Percentiles rank a stretch among this genome's conserved stretches.
phyloP scores from a whole-genome alignment of 2,888 invertebrate species.

The Aspidiotus rigidus region DNA sequence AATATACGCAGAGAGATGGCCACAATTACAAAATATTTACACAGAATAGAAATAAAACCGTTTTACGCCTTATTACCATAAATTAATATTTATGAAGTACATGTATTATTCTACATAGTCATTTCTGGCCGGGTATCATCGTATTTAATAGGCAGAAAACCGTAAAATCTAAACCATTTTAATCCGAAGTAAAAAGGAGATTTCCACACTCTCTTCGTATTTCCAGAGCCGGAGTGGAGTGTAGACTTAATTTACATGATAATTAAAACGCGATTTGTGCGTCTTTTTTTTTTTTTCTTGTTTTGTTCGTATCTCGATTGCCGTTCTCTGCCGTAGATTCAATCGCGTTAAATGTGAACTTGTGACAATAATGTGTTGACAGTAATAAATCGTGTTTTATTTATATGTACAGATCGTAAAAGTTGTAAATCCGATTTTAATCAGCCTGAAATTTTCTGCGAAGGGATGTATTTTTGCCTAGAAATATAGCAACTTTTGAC shows the following conservation, averaged over 20 bases:
- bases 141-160: constrained; percentile 23
- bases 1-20: constrained; percentile 18
- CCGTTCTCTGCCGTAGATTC: too few relatives aligned
- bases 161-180: constrained; percentile 22
- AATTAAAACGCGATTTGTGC: constrained; percentile 5
- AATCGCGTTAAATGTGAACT: too few relatives aligned
- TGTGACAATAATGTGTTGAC: too few relatives aligned
- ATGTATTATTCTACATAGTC: constrained; percentile 6
- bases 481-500: too few relatives aligned
- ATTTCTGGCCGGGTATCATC: constrained; percentile 19
- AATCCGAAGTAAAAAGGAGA: constrained; percentile 13
- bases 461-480: too few relatives aligned
- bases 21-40: constrained; percentile 30
- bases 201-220: constrained; percentile 3
- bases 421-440: too few relatives aligned
- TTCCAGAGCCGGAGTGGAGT: neutral
- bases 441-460: too few relatives aligned
- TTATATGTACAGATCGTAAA: too few relatives aligned
- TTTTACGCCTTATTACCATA: constrained; percentile 23
- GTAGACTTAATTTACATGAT: constrained; percentile 24
- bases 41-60: constrained; percentile 30
- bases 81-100: constrained; percentile 30
- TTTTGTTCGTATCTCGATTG: constrained; percentile 4
- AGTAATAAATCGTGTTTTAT: too few relatives aligned
- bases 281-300: neutral